A percentile compares a stretch with the other conserved stretches of the same genome.
Conservation (phyloP, 1,140 invertebrate species). For the Megalopta genalis region DNA sequence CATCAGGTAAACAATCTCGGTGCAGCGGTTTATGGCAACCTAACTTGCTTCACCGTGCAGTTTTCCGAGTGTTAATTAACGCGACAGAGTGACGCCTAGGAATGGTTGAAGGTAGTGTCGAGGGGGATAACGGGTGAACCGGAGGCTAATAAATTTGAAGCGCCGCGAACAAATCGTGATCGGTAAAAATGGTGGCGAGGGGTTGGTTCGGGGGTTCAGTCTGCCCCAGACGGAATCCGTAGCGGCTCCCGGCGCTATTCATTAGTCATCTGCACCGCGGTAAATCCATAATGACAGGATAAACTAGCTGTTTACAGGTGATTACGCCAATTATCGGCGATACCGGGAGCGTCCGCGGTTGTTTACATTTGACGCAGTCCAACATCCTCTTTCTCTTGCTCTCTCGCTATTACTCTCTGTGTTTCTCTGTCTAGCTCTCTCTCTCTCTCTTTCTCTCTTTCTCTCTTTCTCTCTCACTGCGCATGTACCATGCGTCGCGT, state of each 20-base stretch:
- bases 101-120: neutral
- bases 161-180: neutral
- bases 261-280: constrained; percentile 47
- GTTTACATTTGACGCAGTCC: constrained; percentile 47
- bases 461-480: neutral
- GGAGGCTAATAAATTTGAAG: constrained; percentile 20
- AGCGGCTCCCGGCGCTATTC: constrained; percentile 43
- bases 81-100: neutral
- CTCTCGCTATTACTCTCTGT: too few relatives aligned
- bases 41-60: too few relatives aligned
- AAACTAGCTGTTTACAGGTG: constrained; percentile 51
- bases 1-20: neutral
- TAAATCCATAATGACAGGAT: constrained; percentile 61
- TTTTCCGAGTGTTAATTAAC: neutral
- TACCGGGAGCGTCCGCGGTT: constrained; percentile 25
- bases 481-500: neutral
- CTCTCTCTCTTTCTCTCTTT: neutral
- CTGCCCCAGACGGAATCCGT: constrained; percentile 11
- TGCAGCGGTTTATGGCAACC: too few relatives aligned
- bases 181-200: neutral
- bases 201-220: neutral
- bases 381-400: neutral
- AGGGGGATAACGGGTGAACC: neutral
- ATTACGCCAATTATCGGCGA: constrained; percentile 66
- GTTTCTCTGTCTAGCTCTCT: too few relatives aligned